These are phyloP conservation scores for Melanocharis versteri DNA, from an alignment of 2,113 vertebrate species.

Conservation along the genomic window DNA sequence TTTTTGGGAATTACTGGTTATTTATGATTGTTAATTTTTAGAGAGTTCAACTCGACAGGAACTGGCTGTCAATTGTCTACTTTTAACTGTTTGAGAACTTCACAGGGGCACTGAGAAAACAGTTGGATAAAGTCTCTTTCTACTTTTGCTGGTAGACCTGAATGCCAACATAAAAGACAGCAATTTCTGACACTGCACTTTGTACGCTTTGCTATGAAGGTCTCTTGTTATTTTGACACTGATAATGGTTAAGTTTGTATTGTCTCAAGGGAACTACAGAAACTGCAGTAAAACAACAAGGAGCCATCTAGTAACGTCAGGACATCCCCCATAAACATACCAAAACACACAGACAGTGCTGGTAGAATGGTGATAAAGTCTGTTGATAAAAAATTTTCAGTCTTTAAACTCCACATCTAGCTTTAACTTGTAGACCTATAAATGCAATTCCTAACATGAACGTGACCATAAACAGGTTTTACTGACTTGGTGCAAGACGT, in stretches of 20 bases:
- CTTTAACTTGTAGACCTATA: not conserved
- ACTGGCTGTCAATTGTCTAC: not conserved
- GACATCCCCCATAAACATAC: not conserved
- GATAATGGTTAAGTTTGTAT: not conserved
- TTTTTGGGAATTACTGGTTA: not conserved
- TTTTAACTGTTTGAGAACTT: not conserved
- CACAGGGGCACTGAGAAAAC: not conserved
- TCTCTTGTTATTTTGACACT: not conserved
- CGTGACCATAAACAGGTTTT: rapidly evolving
- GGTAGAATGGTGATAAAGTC: not conserved
- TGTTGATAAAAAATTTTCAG: not conserved
- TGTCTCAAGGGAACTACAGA: not conserved
- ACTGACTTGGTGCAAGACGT: not conserved
- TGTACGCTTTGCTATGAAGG: not conserved
- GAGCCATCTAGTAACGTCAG: not conserved
- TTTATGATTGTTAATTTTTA: not conserved
- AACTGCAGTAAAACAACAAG: not conserved
- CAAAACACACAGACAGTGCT: not conserved
- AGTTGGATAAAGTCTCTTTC: not conserved
- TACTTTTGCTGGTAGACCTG: not conserved
- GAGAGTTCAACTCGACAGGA: not conserved
- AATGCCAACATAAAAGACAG: not conserved
- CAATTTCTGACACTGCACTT: not conserved
- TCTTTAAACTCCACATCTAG: not conserved
- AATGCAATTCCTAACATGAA: not conserved